Percentiles rank a stretch among this genome's conserved stretches.
phyloP scores from a whole-genome alignment of 2,113 vertebrate species.

The Riparia riparia region DNA sequence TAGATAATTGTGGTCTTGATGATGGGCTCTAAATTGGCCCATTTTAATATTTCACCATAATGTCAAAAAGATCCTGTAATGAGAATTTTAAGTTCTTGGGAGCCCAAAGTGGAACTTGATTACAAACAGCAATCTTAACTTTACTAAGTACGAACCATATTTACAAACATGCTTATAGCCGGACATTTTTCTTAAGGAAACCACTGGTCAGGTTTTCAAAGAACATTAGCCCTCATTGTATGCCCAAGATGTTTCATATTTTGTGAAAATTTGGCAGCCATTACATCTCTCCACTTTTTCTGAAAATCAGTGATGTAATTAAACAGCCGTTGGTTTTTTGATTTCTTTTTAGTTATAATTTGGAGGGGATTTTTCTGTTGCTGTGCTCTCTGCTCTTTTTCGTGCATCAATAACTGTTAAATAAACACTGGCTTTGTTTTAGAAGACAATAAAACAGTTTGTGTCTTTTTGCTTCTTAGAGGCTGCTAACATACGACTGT shows the following conservation, averaged over 20 bases:
- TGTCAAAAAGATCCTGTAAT: background rate
- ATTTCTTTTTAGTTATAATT: background rate
- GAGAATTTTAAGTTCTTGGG: background rate
- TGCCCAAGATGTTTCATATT: background rate
- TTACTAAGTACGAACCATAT: slow-evolving; percentile 20
- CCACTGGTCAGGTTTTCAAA: background rate
- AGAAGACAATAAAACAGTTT: background rate
- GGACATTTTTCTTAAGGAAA: slow-evolving; percentile 5
- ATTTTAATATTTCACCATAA: background rate
- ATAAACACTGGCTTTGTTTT: background rate
- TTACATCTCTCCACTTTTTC: background rate
- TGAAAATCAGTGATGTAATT: background rate
- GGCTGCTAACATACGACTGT: rapidly evolving
- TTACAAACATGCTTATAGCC: background rate
- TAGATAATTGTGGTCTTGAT: background rate
- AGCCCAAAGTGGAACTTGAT: background rate
- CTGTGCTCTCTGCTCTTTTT: background rate
- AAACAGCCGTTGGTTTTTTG: background rate
- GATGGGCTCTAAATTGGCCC: background rate
- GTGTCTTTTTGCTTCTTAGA: background rate
- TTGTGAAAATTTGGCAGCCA: slow-evolving; percentile 7
- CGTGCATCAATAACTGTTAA: background rate
- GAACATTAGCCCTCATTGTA: background rate
- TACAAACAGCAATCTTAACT: background rate
- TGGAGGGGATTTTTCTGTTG: background rate